phyloP scores from a whole-genome alignment of 2,113 vertebrate species.

The Anhinga rufa region DNA sequence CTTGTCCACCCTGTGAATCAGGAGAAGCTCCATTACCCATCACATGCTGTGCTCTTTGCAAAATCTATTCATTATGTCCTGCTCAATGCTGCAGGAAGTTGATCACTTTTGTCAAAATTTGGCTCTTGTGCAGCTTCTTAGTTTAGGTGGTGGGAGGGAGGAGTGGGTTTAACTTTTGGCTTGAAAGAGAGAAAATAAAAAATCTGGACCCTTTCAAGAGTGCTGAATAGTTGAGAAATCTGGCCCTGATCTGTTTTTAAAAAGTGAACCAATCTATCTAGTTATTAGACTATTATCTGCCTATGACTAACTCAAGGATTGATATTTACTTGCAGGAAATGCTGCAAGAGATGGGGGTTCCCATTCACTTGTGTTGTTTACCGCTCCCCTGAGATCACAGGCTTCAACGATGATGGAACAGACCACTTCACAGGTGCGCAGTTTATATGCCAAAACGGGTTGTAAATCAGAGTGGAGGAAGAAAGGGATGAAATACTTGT shows the following conservation, averaged over 20 bases:
- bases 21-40: not conserved
- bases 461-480: not conserved
- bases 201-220: not conserved
- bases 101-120: not conserved
- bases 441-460: not conserved
- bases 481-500: not conserved
- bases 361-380: not conserved
- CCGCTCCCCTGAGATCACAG: not conserved
- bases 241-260: not conserved
- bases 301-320: not conserved
- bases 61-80: not conserved
- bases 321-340: not conserved
- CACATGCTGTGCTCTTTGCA: not conserved
- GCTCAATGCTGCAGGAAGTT: not conserved
- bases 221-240: not conserved
- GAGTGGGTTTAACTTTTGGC: not conserved
- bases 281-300: not conserved
- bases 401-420: not conserved
- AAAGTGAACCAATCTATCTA: not conserved
- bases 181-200: not conserved
- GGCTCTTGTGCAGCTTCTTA: not conserved
- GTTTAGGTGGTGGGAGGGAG: not conserved
- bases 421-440: not conserved
- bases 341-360: not conserved
- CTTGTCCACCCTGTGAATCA: fast-evolving